Base-by-base conservation (phyloP, 92 coral and sea anemone genomes). In the Porites cylindrica region DNA sequence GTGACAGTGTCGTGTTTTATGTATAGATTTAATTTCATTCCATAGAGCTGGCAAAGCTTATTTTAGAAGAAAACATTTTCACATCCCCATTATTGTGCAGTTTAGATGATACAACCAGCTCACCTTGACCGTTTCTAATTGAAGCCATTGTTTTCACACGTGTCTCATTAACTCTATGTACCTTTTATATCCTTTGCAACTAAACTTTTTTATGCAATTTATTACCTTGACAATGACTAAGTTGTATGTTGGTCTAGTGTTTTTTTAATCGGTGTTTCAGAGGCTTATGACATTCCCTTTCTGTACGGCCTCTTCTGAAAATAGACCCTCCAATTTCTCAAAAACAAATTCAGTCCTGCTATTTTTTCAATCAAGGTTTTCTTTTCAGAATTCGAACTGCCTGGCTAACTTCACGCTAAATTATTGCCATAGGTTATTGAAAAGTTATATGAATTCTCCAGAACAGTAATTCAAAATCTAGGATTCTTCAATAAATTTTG, bases 131-230 rank as follows among this genome's bases (percentile, higher is more conserved):
- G 11, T 75, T 74, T 52, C 61, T 59, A 56, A 59, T 59, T 4
- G 12, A 77, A 23, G 24, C 29, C 53, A 60, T 77, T 77, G 81
- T 60, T 23, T 14, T 16, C 61, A 18, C 81, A 77, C 81, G 81
- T 77, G 81, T 77, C 65, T 2, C 8, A n/a, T 8, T 16, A 24
- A 14, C 21, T 6, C 9, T 77, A 20, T 10, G 29, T 77, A 12
- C 58, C 69, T 51, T 29, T 77, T 59, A 68, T 77, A 54, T 7
- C n/a, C n/a, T 19, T 18, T 12, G 8, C 65, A 14, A 21, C 80
- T 54, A 53, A 47, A 6, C 50, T 76, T 5, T 16, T 11, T 54
- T 17, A 51, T 13, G 50, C 12, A 24, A 0, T 20, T 8, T 24
- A 38, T 38, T 38, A 4, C 8, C 47, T 8, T 13, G 6, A 72